A percentile compares a stretch with the other conserved stretches of the same genome.
Conservation (phyloP, 1,140 invertebrate genomes). For the Lasioglossum albipes region DNA sequence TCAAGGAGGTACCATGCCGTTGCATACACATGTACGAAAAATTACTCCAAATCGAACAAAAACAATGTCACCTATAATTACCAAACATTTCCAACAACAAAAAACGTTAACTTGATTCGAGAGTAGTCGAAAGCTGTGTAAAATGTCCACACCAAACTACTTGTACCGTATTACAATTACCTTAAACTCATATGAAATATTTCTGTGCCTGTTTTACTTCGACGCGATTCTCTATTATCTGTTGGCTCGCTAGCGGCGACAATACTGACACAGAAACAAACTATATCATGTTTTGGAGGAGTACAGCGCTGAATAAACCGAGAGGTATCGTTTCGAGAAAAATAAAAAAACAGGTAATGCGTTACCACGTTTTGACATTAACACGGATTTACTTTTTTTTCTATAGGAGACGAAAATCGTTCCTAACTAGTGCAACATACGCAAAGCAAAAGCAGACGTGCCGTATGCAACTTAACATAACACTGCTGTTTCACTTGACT, state of each 20-base stretch:
- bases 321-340: background rate
- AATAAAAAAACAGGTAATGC: background rate
- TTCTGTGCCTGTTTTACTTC: conserved; percentile 79
- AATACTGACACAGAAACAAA: conserved; percentile 72
- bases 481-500: conserved; percentile 57
- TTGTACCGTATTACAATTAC: conserved; percentile 66
- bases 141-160: conserved; percentile 68
- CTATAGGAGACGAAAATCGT: background rate
- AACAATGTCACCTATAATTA: background rate
- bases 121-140: conserved; percentile 8
- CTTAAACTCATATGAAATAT: conserved; percentile 80
- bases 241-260: conserved; percentile 64
- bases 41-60: background rate
- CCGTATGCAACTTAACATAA: conserved; percentile 62
- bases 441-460: conserved; percentile 70
- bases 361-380: background rate
- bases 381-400: background rate
- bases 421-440: conserved; percentile 35
- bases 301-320: background rate
- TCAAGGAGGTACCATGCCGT: conserved; percentile 14
- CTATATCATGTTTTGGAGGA: conserved; percentile 36
- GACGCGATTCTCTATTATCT: conserved; percentile 70
- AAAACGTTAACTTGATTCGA: conserved; percentile 2
- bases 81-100: conserved; percentile 6
- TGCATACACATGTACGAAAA: background rate